Conservation (phyloP, 2,113 vertebrate genomes). For the Pollimyrus isidori region DNA sequence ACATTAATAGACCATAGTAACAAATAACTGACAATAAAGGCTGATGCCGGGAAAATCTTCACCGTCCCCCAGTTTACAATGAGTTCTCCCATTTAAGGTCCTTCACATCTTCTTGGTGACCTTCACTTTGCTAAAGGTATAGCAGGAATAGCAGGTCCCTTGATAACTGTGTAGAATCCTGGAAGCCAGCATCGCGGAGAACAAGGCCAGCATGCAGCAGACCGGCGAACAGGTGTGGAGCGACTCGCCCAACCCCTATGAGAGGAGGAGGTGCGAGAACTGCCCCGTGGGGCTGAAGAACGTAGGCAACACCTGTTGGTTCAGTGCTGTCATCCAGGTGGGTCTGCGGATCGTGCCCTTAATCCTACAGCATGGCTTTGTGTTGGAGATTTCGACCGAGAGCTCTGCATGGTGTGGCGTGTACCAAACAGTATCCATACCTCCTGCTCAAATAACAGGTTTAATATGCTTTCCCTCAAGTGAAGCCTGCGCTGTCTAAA, state of each 20-base stretch:
- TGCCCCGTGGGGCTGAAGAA: constrained; percentile 94
- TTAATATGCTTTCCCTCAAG: not conserved
- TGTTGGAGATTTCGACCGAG: not conserved
- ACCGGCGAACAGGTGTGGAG: constrained; percentile 91
- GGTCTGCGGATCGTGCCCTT: constrained; percentile 21
- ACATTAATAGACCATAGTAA: not conserved
- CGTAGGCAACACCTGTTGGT: constrained; percentile 98
- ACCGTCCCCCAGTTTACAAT: not conserved
- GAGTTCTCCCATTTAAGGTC: not conserved
- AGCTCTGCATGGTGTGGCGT: not conserved
- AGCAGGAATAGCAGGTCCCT: not conserved
- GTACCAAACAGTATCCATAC: not conserved
- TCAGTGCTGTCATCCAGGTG: constrained; percentile 98
- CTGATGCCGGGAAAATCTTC: not conserved
- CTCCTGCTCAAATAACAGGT: not conserved
- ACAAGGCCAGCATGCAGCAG: constrained; percentile 91
- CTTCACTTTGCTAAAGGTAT: not conserved
- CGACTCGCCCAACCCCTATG: constrained; percentile 91
- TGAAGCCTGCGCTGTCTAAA: not conserved
- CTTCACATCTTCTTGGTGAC: not conserved
- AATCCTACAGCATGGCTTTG: not conserved
- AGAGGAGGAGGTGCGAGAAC: constrained; percentile 84
- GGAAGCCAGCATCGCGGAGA: constrained; percentile 97
- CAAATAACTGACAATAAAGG: not conserved
- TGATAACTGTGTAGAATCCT: constrained; percentile 69